Evolutionary conservation across 2,888 invertebrate species (phyloP).

Genomic region (Macrosoma leucophasiata): DNA sequence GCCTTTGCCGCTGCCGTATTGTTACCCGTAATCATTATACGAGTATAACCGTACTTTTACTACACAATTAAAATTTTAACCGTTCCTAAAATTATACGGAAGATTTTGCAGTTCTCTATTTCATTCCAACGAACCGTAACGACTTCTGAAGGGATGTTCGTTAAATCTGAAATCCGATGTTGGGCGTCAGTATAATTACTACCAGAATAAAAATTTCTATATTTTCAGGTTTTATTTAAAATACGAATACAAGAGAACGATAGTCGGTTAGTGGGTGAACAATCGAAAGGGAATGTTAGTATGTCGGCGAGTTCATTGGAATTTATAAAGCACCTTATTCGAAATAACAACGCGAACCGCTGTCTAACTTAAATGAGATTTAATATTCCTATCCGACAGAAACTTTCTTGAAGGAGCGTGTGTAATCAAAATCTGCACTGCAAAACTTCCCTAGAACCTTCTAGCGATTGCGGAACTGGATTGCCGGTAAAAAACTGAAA

Average conservation of each 20-base stretch:
- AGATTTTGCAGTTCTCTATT: conserved; percentile 56
- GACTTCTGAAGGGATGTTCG: conserved; percentile 42
- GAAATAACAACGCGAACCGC: conserved; percentile 70
- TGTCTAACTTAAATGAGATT: conserved; percentile 74
- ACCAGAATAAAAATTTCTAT: conserved; percentile 17
- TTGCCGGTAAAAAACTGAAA: conserved; percentile 66
- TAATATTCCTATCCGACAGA: conserved; percentile 71
- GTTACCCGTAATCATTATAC: conserved; percentile 68
- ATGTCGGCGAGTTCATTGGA: conserved; percentile 47
- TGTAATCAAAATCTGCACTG: conserved; percentile 74
- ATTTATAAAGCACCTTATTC: conserved; percentile 69
- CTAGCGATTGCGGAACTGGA: conserved; percentile 61
- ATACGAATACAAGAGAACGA: conserved; percentile 32
- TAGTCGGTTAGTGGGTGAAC: conserved; percentile 32
- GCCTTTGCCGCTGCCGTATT: conserved; percentile 43
- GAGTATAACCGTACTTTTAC: conserved; percentile 72
- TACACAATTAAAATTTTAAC: conserved; percentile 72
- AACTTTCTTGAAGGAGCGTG: conserved; percentile 70
- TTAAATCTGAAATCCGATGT: conserved; percentile 29
- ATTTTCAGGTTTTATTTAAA: conserved; percentile 29
- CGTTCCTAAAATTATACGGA: conserved; percentile 63
- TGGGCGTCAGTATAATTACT: conserved; percentile 22
- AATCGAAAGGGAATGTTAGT: conserved; percentile 47
- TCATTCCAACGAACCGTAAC: conserved; percentile 54
- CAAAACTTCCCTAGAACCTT: conserved; percentile 62